phyloP scores from a whole-genome alignment of 92 coral and sea anemone species.

The Isaurus tuberculatus region DNA sequence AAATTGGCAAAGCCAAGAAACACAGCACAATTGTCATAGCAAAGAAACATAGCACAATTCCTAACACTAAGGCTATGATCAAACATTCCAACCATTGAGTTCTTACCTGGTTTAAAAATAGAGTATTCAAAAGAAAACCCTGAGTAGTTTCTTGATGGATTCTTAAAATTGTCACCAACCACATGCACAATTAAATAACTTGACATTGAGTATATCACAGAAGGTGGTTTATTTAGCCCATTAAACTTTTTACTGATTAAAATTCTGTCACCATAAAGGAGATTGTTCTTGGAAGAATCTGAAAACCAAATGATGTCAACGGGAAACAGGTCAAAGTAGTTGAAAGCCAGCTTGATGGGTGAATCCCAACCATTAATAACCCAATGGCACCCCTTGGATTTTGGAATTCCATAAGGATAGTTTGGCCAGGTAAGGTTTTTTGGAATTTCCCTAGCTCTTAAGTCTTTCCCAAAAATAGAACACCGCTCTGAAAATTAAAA shows the following conservation, averaged over 20 bases:
- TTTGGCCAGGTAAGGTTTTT: not conserved
- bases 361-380: not conserved
- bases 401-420: not conserved
- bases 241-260: constrained; percentile 16
- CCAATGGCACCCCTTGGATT: constrained; percentile 1
- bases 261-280: not conserved
- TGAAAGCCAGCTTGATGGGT: constrained; percentile 16
- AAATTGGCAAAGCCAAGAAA: too few species aligned
- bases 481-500: not conserved
- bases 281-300: constrained; percentile 19
- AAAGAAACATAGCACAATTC: too few species aligned
- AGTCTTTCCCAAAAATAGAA: not conserved
- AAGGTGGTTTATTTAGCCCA: constrained; percentile 11
- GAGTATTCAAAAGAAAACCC: constrained; percentile 27
- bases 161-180: not conserved
- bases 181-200: not conserved
- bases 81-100: too few species aligned
- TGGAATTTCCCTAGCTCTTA: not conserved
- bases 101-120: constrained; percentile 26
- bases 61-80: too few species aligned
- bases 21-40: too few species aligned
- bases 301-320: constrained; percentile 13
- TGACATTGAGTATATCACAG: constrained; percentile 42
- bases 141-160: constrained; percentile 10
- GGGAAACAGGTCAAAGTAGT: constrained; percentile 14